phyloP scores from a whole-genome alignment of 53 echinoderm and acorn worm genomes.

The Paelopatides confundens region DNA sequence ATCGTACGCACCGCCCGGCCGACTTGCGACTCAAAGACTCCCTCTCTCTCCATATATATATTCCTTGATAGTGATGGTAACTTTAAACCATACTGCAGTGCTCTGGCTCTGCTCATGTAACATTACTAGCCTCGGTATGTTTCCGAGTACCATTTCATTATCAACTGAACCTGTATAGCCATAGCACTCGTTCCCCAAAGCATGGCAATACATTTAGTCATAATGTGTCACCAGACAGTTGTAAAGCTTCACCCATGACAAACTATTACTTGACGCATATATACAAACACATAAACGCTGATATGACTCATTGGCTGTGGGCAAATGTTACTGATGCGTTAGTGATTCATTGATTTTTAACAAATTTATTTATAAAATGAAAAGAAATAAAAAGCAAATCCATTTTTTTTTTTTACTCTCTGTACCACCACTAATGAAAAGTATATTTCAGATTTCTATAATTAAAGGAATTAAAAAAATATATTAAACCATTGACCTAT shows the following conservation, averaged over 20 bases:
- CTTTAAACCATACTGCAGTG: no score
- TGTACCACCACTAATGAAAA: neutral
- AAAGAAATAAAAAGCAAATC: neutral
- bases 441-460: neutral
- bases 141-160: neutral
- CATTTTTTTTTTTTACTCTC: neutral
- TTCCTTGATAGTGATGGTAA: no score
- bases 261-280: slow-evolving; percentile 29
- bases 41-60: no score
- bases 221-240: slow-evolving; percentile 39
- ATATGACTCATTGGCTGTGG: slow-evolving; percentile 18
- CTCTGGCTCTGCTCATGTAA: no score
- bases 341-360: slow-evolving; percentile 49
- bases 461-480: neutral
- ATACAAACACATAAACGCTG: slow-evolving; percentile 26
- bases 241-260: slow-evolving; percentile 37
- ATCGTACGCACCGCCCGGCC: no score
- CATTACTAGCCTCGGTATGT: neutral
- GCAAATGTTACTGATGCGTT: slow-evolving; percentile 32
- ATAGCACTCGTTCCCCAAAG: slow-evolving; percentile 10
- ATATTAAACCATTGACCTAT: slow-evolving; percentile 2
- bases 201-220: slow-evolving; percentile 35
- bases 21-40: no score
- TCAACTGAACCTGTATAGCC: neutral
- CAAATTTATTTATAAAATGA: slow-evolving; percentile 29